Percentiles rank a stretch among this genome's conserved stretches.
Evolutionary conservation across 2,797 vertebrate genomes (phyloP).

Genomic region (Macroramphosus scolopax): DNA sequence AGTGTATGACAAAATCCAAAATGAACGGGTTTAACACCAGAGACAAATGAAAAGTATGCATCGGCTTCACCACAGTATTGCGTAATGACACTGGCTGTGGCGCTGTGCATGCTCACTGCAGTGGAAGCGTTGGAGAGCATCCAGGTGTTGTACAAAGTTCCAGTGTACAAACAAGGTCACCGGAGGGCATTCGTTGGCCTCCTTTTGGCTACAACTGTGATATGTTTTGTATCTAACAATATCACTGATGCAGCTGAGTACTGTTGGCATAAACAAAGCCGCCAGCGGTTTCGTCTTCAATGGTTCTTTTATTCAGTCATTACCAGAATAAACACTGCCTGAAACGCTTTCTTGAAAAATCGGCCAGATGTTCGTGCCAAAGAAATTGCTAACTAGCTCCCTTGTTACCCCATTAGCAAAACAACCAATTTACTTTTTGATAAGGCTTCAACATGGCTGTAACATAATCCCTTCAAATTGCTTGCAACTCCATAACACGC

Average conservation of each 20-base stretch:
- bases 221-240: constrained; percentile 16
- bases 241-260: constrained; percentile 20
- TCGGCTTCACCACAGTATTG: constrained; percentile 76
- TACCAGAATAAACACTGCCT: constrained; percentile 9
- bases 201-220: constrained; percentile 18
- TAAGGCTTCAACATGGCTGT: constrained; percentile 35
- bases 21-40: constrained; percentile 80
- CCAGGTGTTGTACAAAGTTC: constrained; percentile 64
- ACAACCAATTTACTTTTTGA: constrained; percentile 41
- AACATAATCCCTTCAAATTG: constrained; percentile 36
- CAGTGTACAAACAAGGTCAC: constrained; percentile 45
- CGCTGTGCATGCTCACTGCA: constrained; percentile 60
- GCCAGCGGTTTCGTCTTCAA: constrained; percentile 20
- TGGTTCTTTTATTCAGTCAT: constrained; percentile 9
- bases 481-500: constrained; percentile 19
- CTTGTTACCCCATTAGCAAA: constrained; percentile 48
- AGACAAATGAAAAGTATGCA: constrained; percentile 80
- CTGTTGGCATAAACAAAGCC: constrained; percentile 20
- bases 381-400: constrained; percentile 38
- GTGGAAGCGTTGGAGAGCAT: constrained; percentile 61
- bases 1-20: constrained; percentile 78
- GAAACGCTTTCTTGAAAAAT: constrained; percentile 15
- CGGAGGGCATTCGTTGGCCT: constrained; percentile 27
- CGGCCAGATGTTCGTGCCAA: constrained; percentile 17
- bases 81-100: constrained; percentile 76